phyloP scores from a whole-genome alignment of 2,113 vertebrate species.

The Tenrec ecaudatus region DNA sequence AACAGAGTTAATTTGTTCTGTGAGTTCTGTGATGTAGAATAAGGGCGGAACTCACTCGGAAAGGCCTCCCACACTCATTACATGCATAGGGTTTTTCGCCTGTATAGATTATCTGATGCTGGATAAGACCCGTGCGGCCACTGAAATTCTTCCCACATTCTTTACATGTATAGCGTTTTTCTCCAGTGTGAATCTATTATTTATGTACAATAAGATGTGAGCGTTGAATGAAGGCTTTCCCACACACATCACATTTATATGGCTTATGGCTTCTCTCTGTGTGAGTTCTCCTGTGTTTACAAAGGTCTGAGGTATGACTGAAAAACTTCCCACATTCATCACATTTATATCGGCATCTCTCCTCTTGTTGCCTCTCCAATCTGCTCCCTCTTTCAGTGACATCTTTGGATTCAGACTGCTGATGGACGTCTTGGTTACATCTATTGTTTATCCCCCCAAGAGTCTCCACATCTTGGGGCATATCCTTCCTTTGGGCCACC shows the following conservation, averaged over 20 bases:
- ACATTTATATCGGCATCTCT: too few species aligned
- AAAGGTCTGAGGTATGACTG: constrained; percentile 44
- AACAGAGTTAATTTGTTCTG: constrained; percentile 42
- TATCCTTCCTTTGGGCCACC: too few species aligned
- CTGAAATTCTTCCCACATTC: constrained; percentile 71
- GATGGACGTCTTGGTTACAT: too few species aligned
- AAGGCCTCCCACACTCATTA: constrained; percentile 60
- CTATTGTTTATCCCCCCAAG: too few species aligned
- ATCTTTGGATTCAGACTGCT: too few species aligned
- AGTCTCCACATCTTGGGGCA: too few species aligned
- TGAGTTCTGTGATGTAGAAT: constrained; percentile 71
- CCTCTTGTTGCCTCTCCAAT: too few species aligned
- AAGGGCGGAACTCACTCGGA: constrained; percentile 65
- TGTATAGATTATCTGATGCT: constrained; percentile 70
- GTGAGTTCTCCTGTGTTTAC: background rate
- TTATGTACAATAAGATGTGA: constrained; percentile 67
- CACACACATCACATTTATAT: constrained; percentile 62
- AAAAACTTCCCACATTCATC: constrained; percentile 66
- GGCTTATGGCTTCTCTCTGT: constrained; percentile 73
- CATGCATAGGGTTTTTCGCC: constrained; percentile 66
- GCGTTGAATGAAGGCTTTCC: constrained; percentile 62
- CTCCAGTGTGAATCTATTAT: constrained; percentile 61
- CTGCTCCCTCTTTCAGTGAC: too few species aligned
- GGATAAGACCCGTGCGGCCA: constrained; percentile 59
- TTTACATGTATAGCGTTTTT: constrained; percentile 69